phyloP scores from a whole-genome alignment of 2,888 invertebrate species.

The Marronus borbonicus region DNA sequence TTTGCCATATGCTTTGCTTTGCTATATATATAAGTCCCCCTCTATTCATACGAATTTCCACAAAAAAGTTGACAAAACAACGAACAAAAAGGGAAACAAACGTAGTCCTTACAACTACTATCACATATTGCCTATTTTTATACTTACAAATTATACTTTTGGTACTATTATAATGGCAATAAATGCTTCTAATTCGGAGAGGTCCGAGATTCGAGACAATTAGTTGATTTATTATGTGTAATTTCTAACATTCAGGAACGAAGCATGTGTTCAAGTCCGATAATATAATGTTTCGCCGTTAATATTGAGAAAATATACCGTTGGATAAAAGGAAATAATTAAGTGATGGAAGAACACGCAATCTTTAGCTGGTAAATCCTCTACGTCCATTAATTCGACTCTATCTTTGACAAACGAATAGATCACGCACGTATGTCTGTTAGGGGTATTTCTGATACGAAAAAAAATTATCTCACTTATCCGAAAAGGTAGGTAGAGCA shows the following conservation, averaged over 20 bases:
- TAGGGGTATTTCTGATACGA: slow-evolving; percentile 16
- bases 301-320: slow-evolving; percentile 35
- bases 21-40: no score
- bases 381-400: slow-evolving; percentile 52
- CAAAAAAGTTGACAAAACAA: no score
- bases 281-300: slow-evolving; percentile 23
- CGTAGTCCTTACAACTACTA: no score
- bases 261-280: slow-evolving; percentile 42
- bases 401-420: slow-evolving; percentile 41
- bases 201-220: neutral
- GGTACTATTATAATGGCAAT: no score
- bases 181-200: neutral
- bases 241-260: slow-evolving; percentile 6
- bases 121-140: neutral
- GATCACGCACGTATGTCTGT: slow-evolving; percentile 42
- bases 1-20: no score
- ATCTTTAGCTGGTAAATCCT: slow-evolving; percentile 51
- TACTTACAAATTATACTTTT: no score
- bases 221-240: slow-evolving; percentile 24
- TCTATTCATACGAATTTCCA: no score
- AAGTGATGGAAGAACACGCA: slow-evolving; percentile 53
- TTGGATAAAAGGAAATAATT: slow-evolving; percentile 52
- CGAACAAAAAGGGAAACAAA: no score
- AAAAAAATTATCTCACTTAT: slow-evolving; percentile 23
- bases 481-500: slow-evolving; percentile 9